Percentiles rank a stretch among this genome's conserved stretches.
Evolutionary conservation across 2,113 vertebrate species (phyloP).

Genomic region (Dromas ardeola): DNA sequence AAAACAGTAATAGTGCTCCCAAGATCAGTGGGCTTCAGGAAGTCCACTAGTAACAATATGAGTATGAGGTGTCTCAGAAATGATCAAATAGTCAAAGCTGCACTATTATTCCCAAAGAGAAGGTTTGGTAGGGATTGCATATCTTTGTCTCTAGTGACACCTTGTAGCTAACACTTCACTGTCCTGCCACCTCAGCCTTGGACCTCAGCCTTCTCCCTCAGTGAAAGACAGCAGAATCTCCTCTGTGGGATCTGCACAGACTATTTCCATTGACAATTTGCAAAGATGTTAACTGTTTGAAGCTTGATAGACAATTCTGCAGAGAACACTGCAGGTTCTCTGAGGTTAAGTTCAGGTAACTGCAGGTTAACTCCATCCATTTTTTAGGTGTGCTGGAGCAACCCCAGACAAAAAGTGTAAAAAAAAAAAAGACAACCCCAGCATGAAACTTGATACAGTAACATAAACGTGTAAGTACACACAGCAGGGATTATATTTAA

Average conservation of each 20-base stretch:
- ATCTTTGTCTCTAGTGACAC: rapidly evolving
- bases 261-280: neutral
- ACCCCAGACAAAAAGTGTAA: neutral
- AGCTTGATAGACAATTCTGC: neutral
- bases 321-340: neutral
- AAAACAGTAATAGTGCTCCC: neutral
- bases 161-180: neutral
- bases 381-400: neutral
- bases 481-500: neutral
- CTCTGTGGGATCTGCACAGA: neutral
- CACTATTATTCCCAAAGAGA: neutral
- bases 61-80: neutral
- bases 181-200: neutral
- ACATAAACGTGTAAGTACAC: neutral
- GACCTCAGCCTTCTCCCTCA: neutral
- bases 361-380: neutral
- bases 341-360: neutral
- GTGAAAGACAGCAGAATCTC: neutral
- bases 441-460: neutral
- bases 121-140: neutral
- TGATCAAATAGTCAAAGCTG: neutral
- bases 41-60: neutral
- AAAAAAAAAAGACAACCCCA: neutral
- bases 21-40: neutral
- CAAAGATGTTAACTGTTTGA: neutral